Evolutionary conservation across 2,113 vertebrate genomes (phyloP), one percentile per base, ranked within the genome.

Genomic region (Synodontis membranacea): DNA sequence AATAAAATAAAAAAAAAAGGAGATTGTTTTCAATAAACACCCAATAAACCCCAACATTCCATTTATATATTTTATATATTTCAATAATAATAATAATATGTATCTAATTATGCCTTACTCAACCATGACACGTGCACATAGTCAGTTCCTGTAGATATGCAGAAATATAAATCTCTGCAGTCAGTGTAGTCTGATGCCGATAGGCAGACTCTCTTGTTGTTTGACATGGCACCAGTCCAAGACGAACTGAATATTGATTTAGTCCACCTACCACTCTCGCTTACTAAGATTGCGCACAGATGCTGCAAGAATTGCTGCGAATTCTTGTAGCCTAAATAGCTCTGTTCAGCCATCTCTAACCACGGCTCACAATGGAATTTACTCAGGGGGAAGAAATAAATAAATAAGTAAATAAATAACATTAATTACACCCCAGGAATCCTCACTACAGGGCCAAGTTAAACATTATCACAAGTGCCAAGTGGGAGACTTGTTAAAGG

Each of bases 1-100:
- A n/a, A n/a, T n/a, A n/a, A n/a, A n/a, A n/a, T n/a, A n/a, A n/a
- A 95, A 93, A 96, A 95, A 96, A 95, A 94, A 93, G 95, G 94
- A 95, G 95, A 96, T 95, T 91, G 93, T 96, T 92, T 96, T 93
- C 95, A 98, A 97, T 98, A 94, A 98, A 98, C 93, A 93, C 95
- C 92, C 34, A 95, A 92, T 95, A 95, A 90, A 96, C 54, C 60
- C 48, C 78, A 80, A n/a, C n/a, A 23, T 83, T 83, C 60, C 50
- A 56, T 80, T 37, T 37, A 31, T 64, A 8, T 66, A 17, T 79
- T 79, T 37, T 19, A 21, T 23, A 79, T n/a, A n/a, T n/a, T n/a
- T n/a, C n/a, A n/a, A n/a, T n/a, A n/a, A n/a, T n/a, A n/a, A n/a
- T n/a, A n/a, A n/a, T n/a, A 80, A 70, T 54, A 44, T 70, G 60